These are phyloP conservation scores for Watsonalla cultraria DNA, from an alignment of 2,888 invertebrate species.

Conservation along the genomic window DNA sequence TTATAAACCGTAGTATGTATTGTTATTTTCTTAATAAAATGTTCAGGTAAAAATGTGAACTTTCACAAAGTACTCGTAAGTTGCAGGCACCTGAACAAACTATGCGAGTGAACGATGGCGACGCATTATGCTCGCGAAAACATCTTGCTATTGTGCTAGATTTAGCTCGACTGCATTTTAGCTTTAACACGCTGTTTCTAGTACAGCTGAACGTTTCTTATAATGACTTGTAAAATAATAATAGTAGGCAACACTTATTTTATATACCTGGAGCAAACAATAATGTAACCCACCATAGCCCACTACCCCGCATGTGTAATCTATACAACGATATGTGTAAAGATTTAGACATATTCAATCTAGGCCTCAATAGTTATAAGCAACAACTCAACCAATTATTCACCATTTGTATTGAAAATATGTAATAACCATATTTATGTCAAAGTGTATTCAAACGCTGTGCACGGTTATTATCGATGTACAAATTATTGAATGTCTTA, in stretches of 20 bases:
- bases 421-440: too few species aligned
- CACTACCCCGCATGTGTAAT: background rate
- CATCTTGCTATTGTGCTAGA: constrained; percentile 52
- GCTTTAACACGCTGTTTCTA: constrained; percentile 36
- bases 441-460: too few species aligned
- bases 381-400: too few species aligned
- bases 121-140: constrained; percentile 60
- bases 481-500: too few species aligned
- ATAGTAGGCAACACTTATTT: too few species aligned
- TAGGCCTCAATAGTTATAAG: too few species aligned
- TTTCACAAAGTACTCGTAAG: constrained; percentile 30
- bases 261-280: too few species aligned
- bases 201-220: constrained; percentile 17
- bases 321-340: background rate
- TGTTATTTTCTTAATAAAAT: constrained; percentile 1
- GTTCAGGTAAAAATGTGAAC: constrained; percentile 30
- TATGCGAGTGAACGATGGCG: constrained; percentile 40
- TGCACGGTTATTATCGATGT: too few species aligned
- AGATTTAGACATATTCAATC: too few species aligned
- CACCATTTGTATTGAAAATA: too few species aligned
- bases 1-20: too few species aligned
- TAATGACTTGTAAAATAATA: constrained; percentile 20
- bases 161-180: constrained; percentile 58
- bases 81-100: constrained; percentile 9
- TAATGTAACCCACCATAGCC: too few species aligned